phyloP scores from a whole-genome alignment of 2,888 invertebrate genomes.

The Caenorhabditis zanzibari region DNA sequence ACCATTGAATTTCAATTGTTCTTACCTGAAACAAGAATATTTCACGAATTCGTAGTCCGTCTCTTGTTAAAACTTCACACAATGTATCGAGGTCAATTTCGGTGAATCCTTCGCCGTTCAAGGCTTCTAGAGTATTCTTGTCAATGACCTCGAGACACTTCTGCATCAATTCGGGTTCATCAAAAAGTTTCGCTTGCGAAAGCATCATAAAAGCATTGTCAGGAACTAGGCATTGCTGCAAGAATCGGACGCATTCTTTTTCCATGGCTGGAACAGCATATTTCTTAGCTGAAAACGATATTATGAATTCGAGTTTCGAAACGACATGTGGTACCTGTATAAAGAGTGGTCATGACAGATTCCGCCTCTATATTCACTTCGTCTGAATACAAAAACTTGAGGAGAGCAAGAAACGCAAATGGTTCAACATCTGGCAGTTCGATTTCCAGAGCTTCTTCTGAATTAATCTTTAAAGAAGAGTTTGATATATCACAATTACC shows the following conservation, averaged over 20 bases:
- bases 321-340: constrained; percentile 85
- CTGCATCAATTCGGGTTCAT: constrained; percentile 90
- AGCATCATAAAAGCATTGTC: constrained; percentile 92
- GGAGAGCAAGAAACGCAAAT: constrained; percentile 89
- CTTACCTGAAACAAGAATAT: constrained; percentile 89
- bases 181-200: constrained; percentile 89
- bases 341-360: constrained; percentile 92
- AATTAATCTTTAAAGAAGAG: background rate
- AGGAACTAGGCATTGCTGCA: constrained; percentile 88
- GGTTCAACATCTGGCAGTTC: constrained; percentile 92
- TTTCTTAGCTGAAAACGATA: constrained; percentile 88
- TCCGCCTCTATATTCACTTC: constrained; percentile 91
- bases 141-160: constrained; percentile 91
- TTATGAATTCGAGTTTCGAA: background rate
- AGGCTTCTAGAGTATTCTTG: constrained; percentile 90
- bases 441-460: constrained; percentile 86
- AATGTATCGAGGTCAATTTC: constrained; percentile 91
- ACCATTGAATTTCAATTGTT: background rate
- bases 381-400: constrained; percentile 89
- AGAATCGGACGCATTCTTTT: constrained; percentile 90
- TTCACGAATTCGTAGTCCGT: constrained; percentile 90
- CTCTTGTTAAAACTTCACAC: constrained; percentile 89
- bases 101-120: constrained; percentile 90
- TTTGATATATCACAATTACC: constrained; percentile 18
- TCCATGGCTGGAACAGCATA: constrained; percentile 92